These are phyloP conservation scores for Cassiopea xamachana DNA, from an alignment of 30 jellyfish, hydroid and myxozoan species.

Conservation along the genomic window DNA sequence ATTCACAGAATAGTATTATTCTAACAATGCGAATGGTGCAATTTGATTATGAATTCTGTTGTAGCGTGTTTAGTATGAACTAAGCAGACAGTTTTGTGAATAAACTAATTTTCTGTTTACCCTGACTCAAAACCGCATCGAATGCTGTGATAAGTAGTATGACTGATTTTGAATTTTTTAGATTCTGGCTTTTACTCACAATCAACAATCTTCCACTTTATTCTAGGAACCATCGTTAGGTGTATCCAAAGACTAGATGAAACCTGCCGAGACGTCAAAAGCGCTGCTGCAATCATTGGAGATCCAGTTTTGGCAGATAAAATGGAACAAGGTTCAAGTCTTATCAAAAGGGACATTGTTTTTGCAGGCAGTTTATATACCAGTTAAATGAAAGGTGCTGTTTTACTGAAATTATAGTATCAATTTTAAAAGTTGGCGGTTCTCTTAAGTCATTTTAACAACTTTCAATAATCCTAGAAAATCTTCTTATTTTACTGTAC, in stretches of 20 bases:
- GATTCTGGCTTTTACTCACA: not conserved
- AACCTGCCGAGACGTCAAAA: slow-evolving; percentile 90
- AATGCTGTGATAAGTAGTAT: not conserved
- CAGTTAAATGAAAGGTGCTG: slow-evolving; percentile 8
- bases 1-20: too few species aligned
- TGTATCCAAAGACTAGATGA: slow-evolving; percentile 96
- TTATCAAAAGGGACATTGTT: slow-evolving; percentile 92
- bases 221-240: slow-evolving; percentile 94
- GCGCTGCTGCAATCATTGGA: slow-evolving; percentile 92
- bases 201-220: not conserved
- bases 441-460: too few species aligned
- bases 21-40: too few species aligned
- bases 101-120: too few species aligned
- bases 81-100: too few species aligned
- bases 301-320: slow-evolving; percentile 89
- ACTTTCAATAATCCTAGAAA: too few species aligned
- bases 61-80: too few species aligned
- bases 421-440: too few species aligned
- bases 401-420: too few species aligned
- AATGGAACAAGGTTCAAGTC: slow-evolving; percentile 91
- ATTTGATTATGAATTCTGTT: too few species aligned
- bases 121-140: too few species aligned
- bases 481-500: too few species aligned
- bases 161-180: not conserved
- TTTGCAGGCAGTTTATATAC: slow-evolving; percentile 98